Conservation (phyloP, 1,140 invertebrate species). For the Hylaeus volcanicus region DNA sequence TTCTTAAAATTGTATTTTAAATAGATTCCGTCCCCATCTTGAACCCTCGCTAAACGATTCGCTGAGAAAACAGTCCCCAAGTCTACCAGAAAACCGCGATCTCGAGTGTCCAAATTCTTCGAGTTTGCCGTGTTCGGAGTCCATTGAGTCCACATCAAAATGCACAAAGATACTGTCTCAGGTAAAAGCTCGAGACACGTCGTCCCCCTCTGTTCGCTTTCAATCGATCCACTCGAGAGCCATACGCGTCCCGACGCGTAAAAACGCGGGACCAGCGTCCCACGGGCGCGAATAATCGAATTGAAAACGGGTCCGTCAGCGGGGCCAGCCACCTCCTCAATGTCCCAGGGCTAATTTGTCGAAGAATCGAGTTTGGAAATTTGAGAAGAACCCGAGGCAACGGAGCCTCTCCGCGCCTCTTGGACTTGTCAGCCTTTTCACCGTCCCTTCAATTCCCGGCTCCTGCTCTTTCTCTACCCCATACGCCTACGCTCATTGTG, state of each 20-base stretch:
- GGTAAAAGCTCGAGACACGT: slow-evolving; percentile 6
- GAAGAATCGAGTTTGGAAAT: slow-evolving; percentile 77
- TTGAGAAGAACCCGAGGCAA: slow-evolving; percentile 59
- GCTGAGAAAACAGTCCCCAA: background rate
- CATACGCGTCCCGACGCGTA: slow-evolving; percentile 32
- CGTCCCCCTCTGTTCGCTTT: slow-evolving; percentile 16
- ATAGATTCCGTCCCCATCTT: no score
- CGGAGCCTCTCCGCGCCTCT: slow-evolving; percentile 31
- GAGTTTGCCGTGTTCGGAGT: no score
- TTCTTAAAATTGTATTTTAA: no score
- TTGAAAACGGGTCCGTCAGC: slow-evolving; percentile 45
- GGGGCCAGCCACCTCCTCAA: slow-evolving; percentile 46
- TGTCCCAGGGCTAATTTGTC: slow-evolving; percentile 74
- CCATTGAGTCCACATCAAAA: background rate
- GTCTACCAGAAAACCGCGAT: no score
- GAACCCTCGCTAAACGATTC: background rate
- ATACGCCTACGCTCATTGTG: slow-evolving; percentile 17
- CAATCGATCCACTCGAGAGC: slow-evolving; percentile 38
- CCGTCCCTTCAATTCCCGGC: slow-evolving; percentile 33
- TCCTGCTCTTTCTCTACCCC: slow-evolving; percentile 23
- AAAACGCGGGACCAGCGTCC: slow-evolving; percentile 40
- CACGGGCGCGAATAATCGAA: slow-evolving; percentile 57
- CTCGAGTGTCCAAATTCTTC: no score
- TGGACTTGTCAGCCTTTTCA: slow-evolving; percentile 73
- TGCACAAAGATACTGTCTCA: slow-evolving; percentile 28